These are phyloP conservation scores for Hedya salicella DNA, from an alignment of 2,888 invertebrate genomes.

Conservation along the genomic window DNA sequence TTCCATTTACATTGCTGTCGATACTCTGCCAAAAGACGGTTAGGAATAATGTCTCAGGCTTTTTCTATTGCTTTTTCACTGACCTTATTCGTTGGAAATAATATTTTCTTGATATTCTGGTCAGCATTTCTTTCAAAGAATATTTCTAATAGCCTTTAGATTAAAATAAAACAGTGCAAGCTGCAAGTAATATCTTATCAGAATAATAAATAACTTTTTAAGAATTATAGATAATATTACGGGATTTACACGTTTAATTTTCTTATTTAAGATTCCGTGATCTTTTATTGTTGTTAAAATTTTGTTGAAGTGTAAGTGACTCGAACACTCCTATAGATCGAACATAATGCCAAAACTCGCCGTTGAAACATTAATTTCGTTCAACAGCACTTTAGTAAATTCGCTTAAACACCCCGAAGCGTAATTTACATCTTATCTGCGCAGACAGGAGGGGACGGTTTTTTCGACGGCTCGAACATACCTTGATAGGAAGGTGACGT, in stretches of 20 bases:
- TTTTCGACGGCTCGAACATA: constrained; percentile 41
- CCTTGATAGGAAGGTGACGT: constrained; percentile 49
- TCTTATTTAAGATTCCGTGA: neutral
- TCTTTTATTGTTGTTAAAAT: neutral
- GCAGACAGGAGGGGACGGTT: constrained; percentile 38
- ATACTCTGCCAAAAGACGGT: constrained; percentile 37
- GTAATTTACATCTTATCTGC: constrained; percentile 47
- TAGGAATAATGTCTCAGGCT: constrained; percentile 32
- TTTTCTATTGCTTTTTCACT: constrained; percentile 37
- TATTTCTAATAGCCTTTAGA: constrained; percentile 8
- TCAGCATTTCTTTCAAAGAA: neutral
- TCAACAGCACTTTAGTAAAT: constrained; percentile 45
- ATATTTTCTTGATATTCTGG: constrained; percentile 25
- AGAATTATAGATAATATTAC: too few species aligned
- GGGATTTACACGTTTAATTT: neutral
- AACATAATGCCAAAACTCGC: constrained; percentile 31
- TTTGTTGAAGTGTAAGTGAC: neutral
- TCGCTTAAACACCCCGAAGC: constrained; percentile 44
- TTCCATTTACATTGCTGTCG: constrained; percentile 40
- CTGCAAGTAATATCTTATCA: neutral
- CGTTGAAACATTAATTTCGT: constrained; percentile 44
- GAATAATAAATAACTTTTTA: neutral
- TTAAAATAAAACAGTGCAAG: constrained; percentile 7
- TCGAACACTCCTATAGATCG: constrained; percentile 28
- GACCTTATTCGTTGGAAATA: neutral